Evolutionary conservation across 2,797 vertebrate species (phyloP), one percentile per base, ranked within the genome.

Genomic region (Muraenolepis orangiensis): DNA sequence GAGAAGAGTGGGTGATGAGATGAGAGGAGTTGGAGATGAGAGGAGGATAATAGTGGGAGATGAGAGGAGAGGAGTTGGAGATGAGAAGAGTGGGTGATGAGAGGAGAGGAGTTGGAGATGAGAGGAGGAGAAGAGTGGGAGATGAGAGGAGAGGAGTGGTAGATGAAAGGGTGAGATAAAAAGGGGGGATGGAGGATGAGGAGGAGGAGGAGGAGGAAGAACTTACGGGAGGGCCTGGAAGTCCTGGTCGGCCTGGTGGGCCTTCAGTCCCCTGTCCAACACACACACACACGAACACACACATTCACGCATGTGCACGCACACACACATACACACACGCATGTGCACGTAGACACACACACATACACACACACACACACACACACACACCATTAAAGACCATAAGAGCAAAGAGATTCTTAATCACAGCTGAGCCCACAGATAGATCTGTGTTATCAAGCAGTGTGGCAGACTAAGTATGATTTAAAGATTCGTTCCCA

Each of bases 141-240:
- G 51, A n/a, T 18, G 51, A n/a, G 11, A 23, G n/a, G 51, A 23
- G 51, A 61, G 7, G 51, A 23, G 51, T 0, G 20, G 16, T 7
- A 16, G 51, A 61, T 14, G n/a, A 23, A 13, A 40, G 13, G 38
- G 13, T 6, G 13, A 13, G 38, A 13, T 6, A 18, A 61, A 16
- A 18, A 18, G 51, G 6, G 7, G 46, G 2, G 46, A 57, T 18
- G 26, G 61, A 72, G 34, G 10, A 70, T 40, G 23, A 68, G 14
- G 26, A 40, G 46, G 51, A 57, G 23, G 57, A 26, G 4, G 20
- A 61, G 57, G 57, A 61, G 11, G 30, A 64, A 73, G 74, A 82
- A 95, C 96, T 98, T 93, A 99, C 98, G 74, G 96, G 95, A 66
- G 96, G 96, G 75, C 98, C 98, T 75, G 98, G 96, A 73, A 94